Conservation (phyloP, 2,797 vertebrate genomes). For the Sebastes matsubarae region DNA sequence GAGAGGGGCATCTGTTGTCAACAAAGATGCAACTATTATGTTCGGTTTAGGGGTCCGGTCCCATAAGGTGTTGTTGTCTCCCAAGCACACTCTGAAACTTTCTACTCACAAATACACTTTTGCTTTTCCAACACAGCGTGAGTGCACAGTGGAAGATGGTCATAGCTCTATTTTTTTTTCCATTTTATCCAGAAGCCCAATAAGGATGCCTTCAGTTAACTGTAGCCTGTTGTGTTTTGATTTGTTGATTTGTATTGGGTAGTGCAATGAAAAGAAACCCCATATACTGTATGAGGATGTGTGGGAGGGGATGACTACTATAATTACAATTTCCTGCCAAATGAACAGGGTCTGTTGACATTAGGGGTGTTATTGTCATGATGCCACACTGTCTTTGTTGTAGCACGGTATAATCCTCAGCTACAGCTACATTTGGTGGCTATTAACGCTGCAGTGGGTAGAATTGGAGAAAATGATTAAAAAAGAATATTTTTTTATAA, state of each 20-base stretch:
- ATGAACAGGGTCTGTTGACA: background rate
- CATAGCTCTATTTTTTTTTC: background rate
- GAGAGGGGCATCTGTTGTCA: slow-evolving; percentile 6
- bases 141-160: background rate
- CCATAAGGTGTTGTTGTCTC: background rate
- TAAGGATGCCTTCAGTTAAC: background rate
- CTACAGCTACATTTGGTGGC: background rate
- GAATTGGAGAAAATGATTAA: no score
- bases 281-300: background rate
- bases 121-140: background rate
- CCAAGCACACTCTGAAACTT: background rate
- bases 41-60: background rate
- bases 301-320: background rate
- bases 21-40: background rate
- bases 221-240: background rate
- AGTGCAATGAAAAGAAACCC: background rate
- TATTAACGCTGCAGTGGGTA: background rate
- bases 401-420: background rate
- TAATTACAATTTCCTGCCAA: background rate
- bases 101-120: background rate
- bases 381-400: background rate
- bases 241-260: background rate
- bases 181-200: background rate
- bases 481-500: no score
- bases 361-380: background rate